These are phyloP conservation scores for Hetaerina americana DNA, from an alignment of 1,140 invertebrate genomes.

Conservation along the genomic window DNA sequence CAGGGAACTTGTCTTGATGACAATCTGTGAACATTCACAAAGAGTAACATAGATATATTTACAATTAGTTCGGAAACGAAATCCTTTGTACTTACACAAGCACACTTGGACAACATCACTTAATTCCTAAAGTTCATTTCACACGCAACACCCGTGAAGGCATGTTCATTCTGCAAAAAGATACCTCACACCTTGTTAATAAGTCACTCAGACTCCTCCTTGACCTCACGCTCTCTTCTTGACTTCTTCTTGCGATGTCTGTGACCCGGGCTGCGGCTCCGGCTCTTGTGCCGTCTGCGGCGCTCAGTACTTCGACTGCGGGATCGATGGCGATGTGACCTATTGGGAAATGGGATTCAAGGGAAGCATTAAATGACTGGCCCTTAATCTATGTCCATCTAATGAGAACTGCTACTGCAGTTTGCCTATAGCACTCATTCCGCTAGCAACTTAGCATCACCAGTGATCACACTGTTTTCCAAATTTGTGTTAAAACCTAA, in stretches of 20 bases:
- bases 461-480: not conserved
- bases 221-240: slow-evolving; percentile 33
- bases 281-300: slow-evolving; percentile 36
- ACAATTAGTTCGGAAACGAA: too few species aligned
- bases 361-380: not conserved
- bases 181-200: not conserved
- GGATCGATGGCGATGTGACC: slow-evolving; percentile 25
- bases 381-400: too few species aligned
- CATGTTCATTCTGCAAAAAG: too few species aligned
- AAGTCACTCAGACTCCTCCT: not conserved
- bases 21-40: too few species aligned
- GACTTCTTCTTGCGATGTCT: slow-evolving; percentile 43
- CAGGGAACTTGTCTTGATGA: too few species aligned
- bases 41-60: too few species aligned
- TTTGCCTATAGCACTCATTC: not conserved
- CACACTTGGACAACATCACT: too few species aligned
- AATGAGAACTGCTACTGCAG: not conserved
- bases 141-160: too few species aligned
- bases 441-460: not conserved
- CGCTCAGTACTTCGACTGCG: slow-evolving; percentile 37
- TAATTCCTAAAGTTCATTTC: too few species aligned
- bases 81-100: too few species aligned
- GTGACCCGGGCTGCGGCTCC: slow-evolving; percentile 42
- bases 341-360: not conserved
- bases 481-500: not conserved